Evolutionary conservation across 2,888 invertebrate species (phyloP), one percentile per base, ranked within the genome.

Genomic region (Plebejus anna): DNA sequence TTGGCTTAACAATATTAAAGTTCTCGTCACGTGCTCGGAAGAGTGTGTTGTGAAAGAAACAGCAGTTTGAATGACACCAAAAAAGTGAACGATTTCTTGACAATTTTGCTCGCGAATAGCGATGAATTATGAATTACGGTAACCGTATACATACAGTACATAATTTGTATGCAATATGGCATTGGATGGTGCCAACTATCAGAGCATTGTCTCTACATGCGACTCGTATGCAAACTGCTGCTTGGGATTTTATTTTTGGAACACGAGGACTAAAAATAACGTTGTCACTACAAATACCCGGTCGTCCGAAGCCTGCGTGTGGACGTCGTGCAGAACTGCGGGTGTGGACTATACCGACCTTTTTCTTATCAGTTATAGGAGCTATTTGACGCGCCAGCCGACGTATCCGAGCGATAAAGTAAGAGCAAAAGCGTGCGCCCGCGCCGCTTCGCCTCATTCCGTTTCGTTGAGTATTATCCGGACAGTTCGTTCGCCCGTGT

Each of bases 401-500:
- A 81, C 81, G 78, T 80, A 81, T 82, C 86, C 85, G 82, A 79
- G 86, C 89, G 93, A 93, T 94, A 93, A 93, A 90, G 90, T 87
- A 86, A 85, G 82, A 91, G 91, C 91, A 93, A 91, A 93, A 93
- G 90, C 89, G 88, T 93, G 94, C 94, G 94, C 91, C 84, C 86
- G 92, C 93, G 93, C 91, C 87, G 91, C 85, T 89, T 89, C 84
- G 86, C 89, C 87, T 91, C 92, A 92, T 91, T 93, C 87, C 81
- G 81, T 82, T 81, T 87, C 87, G 85, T 87, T 89, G 86, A 82
- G 82, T 84, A 84, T 82, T 84, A 85, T 85, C 86, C 86, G 86
- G 86, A 88, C 86, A 89, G 89, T 90, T 91, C 89, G 88, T 90
- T 90, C 89, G 87, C 85, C 85, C 85, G 76, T 77, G 81, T 73